Base-by-base conservation (phyloP, 2,888 invertebrate species). In the Leucania comma region DNA sequence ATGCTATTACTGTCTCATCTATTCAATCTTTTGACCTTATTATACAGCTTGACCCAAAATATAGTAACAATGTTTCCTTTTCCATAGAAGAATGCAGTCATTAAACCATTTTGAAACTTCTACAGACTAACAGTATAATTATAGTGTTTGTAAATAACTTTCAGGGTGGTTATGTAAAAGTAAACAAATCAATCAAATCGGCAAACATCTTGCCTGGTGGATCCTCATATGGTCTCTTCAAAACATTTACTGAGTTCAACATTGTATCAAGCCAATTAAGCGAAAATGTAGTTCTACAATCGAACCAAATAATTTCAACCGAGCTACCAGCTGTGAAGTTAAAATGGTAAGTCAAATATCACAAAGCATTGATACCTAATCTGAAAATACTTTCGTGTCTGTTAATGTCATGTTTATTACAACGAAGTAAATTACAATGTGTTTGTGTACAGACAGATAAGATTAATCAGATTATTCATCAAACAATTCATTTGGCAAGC, bases 191-290 rank as follows among this genome's bases (percentile, higher is more conserved):
- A 6, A 97, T 98, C 17, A 97, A 97, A 89, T 93, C 96, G 22
- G 96, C 98, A 0, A 98, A 98, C 90, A 94, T 95, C 22, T 94
- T 98, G 76, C 98, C 99, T 0, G 93, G 95, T 56, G 98, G 97
- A 50, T 93, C 97, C 51, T 97, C 98, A 57, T 97, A 97, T 89
- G 97, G 97, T 85, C 97, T 97, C 73, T 98, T 98, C 88, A 97
- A 97, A 64, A 98, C 98, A n/a, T 98, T 97, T 90, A 97, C 97
- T 8, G 97, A 97, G 24, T 99, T 98, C 88, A 96, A 97, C 50
- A 96, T 96, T 80, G 96, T 97, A 10, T 96, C 98, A 84, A 96
- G 96, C 74, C 90, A 96, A 58, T 97, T 98, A 89, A 96, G 97
- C 6, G 96, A 97, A 78, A 96, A 97, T 87, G 95, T 98, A 59